These are phyloP conservation scores for Hemicordylus capensis DNA, from an alignment of 2,113 vertebrate genomes.

Conservation along the genomic window DNA sequence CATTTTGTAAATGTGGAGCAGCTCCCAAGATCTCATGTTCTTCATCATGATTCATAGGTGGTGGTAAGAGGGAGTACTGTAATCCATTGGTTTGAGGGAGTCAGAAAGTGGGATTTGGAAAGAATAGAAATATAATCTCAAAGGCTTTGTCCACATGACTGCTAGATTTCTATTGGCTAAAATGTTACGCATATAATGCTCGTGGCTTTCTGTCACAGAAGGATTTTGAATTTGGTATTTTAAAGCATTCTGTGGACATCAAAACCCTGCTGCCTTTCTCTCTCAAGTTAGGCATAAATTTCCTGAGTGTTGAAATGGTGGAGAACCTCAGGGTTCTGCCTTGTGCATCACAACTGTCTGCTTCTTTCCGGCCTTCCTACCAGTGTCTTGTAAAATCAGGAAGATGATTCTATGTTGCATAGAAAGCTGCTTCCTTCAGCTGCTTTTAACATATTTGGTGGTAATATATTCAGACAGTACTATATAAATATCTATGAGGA, in stretches of 20 bases:
- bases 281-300: neutral
- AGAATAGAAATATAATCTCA: neutral
- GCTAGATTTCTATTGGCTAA: neutral
- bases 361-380: neutral
- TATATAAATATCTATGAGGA: constrained; percentile 8
- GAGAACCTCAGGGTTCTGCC: neutral
- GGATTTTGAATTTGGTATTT: neutral
- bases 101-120: neutral
- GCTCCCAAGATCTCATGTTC: neutral
- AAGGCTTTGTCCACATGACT: neutral
- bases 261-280: neutral
- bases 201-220: neutral
- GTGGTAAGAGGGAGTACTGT: too few species aligned
- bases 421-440: neutral
- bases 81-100: neutral
- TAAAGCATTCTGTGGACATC: neutral
- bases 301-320: neutral
- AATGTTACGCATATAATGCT: neutral
- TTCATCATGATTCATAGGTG: neutral
- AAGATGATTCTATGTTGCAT: neutral
- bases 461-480: neutral
- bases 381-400: neutral
- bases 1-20: neutral
- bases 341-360: neutral
- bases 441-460: neutral